Evolutionary conservation across 2,888 invertebrate genomes (phyloP).

Genomic region (Latrodectus elegans): DNA sequence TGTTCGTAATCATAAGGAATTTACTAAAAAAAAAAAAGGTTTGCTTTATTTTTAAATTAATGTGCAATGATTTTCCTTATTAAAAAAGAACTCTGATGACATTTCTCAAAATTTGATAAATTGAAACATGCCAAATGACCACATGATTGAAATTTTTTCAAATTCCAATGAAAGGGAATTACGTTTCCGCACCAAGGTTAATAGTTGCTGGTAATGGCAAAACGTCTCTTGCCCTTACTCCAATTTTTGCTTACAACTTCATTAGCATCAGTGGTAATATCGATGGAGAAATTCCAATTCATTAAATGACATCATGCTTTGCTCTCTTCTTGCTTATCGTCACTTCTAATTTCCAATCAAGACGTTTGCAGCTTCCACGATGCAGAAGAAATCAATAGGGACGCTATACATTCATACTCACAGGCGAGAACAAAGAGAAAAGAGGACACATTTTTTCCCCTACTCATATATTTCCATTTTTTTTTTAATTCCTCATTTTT

Average conservation of each 20-base stretch:
- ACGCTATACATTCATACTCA: conserved; percentile 30
- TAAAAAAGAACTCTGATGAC: too few species aligned
- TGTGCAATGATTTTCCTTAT: too few species aligned
- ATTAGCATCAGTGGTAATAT: conserved; percentile 31
- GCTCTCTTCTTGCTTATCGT: neutral
- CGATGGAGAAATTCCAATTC: conserved; percentile 33
- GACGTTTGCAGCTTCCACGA: conserved; percentile 8
- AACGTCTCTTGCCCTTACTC: neutral
- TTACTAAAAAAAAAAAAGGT: too few species aligned
- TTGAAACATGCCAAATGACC: too few species aligned
- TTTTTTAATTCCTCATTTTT: neutral
- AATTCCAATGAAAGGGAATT: neutral
- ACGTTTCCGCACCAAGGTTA: neutral
- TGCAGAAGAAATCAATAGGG: conserved; percentile 42
- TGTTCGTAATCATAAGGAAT: too few species aligned
- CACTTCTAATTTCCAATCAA: conserved; percentile 26
- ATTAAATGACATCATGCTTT: conserved; percentile 31
- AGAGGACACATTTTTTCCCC: neutral
- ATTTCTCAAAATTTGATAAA: too few species aligned
- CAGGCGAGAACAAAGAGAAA: neutral
- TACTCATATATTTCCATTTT: conserved; percentile 4
- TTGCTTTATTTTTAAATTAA: too few species aligned
- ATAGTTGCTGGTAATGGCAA: conserved; percentile 15
- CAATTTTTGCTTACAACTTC: neutral
- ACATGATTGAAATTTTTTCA: too few species aligned